phyloP scores from a whole-genome alignment of 2,888 invertebrate genomes.

The Helleia helle region DNA sequence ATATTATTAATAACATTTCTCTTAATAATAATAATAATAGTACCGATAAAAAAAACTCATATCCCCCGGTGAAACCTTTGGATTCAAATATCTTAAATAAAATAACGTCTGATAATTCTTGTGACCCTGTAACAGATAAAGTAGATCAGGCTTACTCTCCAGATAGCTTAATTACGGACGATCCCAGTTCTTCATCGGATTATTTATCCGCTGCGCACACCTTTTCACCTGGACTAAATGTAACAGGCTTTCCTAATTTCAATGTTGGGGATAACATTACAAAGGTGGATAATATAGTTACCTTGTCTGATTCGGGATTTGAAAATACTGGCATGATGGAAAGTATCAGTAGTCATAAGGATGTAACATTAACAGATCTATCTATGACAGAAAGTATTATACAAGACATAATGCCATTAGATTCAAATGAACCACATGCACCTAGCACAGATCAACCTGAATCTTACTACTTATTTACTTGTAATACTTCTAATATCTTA shows the following conservation, averaged over 20 bases:
- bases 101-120: slow-evolving; percentile 25
- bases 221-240: slow-evolving; percentile 41
- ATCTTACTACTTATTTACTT: slow-evolving; percentile 28
- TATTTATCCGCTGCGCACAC: slow-evolving; percentile 54
- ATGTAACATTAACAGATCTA: slow-evolving; percentile 48
- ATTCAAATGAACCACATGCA: slow-evolving; percentile 32
- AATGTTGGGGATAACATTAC: slow-evolving; percentile 39
- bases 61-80: slow-evolving; percentile 19
- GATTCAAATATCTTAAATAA: slow-evolving; percentile 15
- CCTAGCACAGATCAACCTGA: slow-evolving; percentile 22
- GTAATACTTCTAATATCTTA: slow-evolving; percentile 50
- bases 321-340: slow-evolving; percentile 56
- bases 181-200: slow-evolving; percentile 58
- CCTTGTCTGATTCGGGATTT: slow-evolving; percentile 61
- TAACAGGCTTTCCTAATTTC: slow-evolving; percentile 35
- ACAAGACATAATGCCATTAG: slow-evolving; percentile 48
- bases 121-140: slow-evolving; percentile 25
- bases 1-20: slow-evolving; percentile 33
- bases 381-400: slow-evolving; percentile 58
- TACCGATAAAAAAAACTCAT: not conserved
- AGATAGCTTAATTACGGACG: slow-evolving; percentile 55
- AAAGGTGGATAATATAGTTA: slow-evolving; percentile 56
- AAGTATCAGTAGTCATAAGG: slow-evolving; percentile 49
- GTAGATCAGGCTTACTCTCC: slow-evolving; percentile 36
- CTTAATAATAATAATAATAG: slow-evolving; percentile 11